phyloP scores from a whole-genome alignment of 1,140 invertebrate genomes.

The Copidosoma floridanum region DNA sequence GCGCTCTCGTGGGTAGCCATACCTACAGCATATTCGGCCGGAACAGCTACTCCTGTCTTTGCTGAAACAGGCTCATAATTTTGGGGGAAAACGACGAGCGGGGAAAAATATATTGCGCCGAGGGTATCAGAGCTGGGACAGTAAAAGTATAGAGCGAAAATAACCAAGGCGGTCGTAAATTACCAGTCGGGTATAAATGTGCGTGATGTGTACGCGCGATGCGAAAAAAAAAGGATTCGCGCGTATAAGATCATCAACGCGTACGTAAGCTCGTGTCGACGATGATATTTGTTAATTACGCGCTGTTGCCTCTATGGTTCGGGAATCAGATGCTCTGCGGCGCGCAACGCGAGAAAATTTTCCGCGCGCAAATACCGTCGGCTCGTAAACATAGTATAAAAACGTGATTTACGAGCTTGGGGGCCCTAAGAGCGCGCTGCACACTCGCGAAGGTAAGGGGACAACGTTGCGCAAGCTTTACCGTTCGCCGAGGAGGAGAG shows the following conservation, averaged over 20 bases:
- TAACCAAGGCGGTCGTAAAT: slow-evolving; percentile 2
- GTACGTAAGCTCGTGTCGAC: too few species aligned
- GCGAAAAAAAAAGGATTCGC: not conserved
- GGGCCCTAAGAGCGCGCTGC: slow-evolving; percentile 1
- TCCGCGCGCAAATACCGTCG: slow-evolving; percentile 1
- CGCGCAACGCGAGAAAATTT: not conserved
- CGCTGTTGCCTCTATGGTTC: too few species aligned
- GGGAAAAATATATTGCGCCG: too few species aligned
- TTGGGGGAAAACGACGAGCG: not conserved
- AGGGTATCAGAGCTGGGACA: too few species aligned
- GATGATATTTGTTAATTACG: too few species aligned
- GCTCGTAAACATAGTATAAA: slow-evolving; percentile 31
- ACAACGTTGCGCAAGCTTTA: slow-evolving; percentile 13
- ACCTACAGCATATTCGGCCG: not conserved
- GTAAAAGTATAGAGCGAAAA: too few species aligned
- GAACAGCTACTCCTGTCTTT: not conserved
- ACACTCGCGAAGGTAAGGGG: not conserved
- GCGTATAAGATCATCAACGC: not conserved
- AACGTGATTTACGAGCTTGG: slow-evolving; percentile 29
- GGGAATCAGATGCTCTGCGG: too few species aligned
- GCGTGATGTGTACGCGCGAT: not conserved
- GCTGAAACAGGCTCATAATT: not conserved
- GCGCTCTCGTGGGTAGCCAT: not conserved
- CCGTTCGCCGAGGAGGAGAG: not conserved
- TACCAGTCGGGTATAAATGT: not conserved